Percentiles rank a stretch among this genome's conserved stretches.
These are phyloP conservation scores for Tillus elongatus DNA, from an alignment of 2,888 invertebrate genomes.

Conservation along the genomic window DNA sequence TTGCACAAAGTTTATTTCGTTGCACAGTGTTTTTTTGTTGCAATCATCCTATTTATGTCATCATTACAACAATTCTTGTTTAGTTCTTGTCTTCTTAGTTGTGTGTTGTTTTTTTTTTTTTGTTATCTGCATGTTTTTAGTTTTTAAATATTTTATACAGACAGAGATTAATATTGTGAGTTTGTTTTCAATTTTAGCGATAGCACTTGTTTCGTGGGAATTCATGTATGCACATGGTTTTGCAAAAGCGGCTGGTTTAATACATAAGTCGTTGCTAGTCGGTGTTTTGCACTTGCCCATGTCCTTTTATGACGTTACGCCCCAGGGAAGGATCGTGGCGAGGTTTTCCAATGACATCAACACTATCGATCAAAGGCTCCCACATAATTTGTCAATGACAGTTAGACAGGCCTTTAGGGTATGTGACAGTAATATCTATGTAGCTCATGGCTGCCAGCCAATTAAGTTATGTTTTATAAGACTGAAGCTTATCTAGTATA, in stretches of 20 bases:
- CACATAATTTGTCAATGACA: slow-evolving; percentile 29
- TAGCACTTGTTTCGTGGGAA: slow-evolving; percentile 59
- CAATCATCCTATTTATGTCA: too few species aligned
- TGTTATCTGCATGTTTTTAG: too few species aligned
- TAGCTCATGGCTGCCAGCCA: too few species aligned
- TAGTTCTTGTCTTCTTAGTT: too few species aligned
- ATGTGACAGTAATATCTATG: too few species aligned
- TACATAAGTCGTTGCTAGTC: slow-evolving; percentile 50
- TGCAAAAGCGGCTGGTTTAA: slow-evolving; percentile 46
- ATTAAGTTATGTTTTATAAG: too few species aligned
- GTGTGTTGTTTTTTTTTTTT: slow-evolving; percentile 9
- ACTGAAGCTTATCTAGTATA: too few species aligned
- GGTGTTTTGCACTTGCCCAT: slow-evolving; percentile 58
- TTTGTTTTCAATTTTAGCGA: slow-evolving; percentile 47
- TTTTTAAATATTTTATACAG: too few species aligned
- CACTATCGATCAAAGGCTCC: slow-evolving; percentile 58
- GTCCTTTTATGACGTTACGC: slow-evolving; percentile 69
- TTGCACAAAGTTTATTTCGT: too few species aligned
- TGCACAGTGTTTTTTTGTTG: slow-evolving; percentile 5
- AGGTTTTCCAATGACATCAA: slow-evolving; percentile 68
- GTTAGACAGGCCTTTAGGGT: slow-evolving; percentile 18
- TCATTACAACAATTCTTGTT: too few species aligned
- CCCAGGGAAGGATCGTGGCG: slow-evolving; percentile 61
- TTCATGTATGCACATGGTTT: slow-evolving; percentile 42
- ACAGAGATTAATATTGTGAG: too few species aligned